These are phyloP conservation scores for Hoplostethus mediterraneus DNA, from an alignment of 2,797 vertebrate species.

Conservation along the genomic window DNA sequence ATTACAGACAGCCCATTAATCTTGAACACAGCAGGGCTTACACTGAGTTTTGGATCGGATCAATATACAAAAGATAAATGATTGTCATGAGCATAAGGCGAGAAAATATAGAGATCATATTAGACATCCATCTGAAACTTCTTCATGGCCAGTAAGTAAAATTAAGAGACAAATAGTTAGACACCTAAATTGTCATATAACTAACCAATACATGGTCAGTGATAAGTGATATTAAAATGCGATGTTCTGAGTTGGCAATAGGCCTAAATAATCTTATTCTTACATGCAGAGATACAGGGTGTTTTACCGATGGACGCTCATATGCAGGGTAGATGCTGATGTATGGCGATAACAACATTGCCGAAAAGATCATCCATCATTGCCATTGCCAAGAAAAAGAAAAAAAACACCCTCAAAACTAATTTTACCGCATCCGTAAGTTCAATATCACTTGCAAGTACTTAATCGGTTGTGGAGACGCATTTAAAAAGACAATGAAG, in stretches of 20 bases:
- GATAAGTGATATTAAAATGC: no score
- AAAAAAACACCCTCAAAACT: neutral
- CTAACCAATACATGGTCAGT: no score
- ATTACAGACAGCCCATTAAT: conserved; percentile 44
- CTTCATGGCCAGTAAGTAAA: neutral
- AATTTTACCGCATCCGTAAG: neutral
- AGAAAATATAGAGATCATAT: no score
- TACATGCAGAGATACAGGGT: neutral
- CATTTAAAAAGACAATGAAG: neutral
- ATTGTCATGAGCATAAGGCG: no score
- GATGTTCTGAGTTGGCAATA: neutral
- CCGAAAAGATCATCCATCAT: neutral
- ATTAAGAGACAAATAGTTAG: fast-evolving
- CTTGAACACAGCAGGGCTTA: conserved; percentile 35
- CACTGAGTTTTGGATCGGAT: neutral
- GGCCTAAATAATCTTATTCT: neutral
- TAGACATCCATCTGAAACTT: no score
- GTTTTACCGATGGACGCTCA: neutral
- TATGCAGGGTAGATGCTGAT: neutral
- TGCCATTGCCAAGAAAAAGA: fast-evolving
- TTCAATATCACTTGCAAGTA: conserved; percentile 34
- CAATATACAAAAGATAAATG: neutral
- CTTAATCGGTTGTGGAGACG: neutral
- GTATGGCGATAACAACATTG: neutral
- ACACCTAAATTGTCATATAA: neutral